Percentiles rank a stretch among this genome's conserved stretches.
These are phyloP conservation scores for Avahi laniger DNA, from an alignment of 2,797 vertebrate species.

Conservation along the genomic window DNA sequence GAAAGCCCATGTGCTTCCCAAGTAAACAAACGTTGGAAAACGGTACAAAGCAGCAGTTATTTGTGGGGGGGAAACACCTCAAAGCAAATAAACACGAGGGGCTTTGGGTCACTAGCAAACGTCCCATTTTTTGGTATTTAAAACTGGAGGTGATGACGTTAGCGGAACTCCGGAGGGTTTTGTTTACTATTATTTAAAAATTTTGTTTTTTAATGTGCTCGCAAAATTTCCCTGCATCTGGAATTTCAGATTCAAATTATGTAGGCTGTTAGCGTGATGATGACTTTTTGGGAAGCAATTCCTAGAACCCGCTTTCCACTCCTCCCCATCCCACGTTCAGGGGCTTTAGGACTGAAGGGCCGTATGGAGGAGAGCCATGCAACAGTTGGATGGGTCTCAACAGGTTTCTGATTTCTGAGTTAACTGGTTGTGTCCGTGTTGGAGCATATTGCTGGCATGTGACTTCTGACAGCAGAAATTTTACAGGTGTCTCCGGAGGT, in stretches of 20 bases:
- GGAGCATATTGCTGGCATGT: neutral
- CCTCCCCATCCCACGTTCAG: neutral
- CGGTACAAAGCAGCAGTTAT: neutral
- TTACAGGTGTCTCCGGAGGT: conserved; percentile 19
- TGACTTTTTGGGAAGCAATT: neutral
- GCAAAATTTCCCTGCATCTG: neutral
- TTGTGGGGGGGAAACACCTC: neutral
- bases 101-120: neutral
- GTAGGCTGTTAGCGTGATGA: neutral
- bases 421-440: neutral
- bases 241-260: neutral
- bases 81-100: neutral
- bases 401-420: conserved; percentile 19
- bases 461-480: conserved; percentile 15
- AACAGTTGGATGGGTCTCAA: neutral
- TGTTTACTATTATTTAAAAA: neutral
- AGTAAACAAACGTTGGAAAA: neutral
- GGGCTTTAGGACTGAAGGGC: neutral
- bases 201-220: neutral
- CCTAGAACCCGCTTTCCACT: no score
- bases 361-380: neutral
- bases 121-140: neutral
- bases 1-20: neutral
- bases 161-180: neutral
- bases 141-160: neutral